Evolutionary conservation across 2,888 invertebrate genomes (phyloP).

Genomic region (Drosophila prostipennis): DNA sequence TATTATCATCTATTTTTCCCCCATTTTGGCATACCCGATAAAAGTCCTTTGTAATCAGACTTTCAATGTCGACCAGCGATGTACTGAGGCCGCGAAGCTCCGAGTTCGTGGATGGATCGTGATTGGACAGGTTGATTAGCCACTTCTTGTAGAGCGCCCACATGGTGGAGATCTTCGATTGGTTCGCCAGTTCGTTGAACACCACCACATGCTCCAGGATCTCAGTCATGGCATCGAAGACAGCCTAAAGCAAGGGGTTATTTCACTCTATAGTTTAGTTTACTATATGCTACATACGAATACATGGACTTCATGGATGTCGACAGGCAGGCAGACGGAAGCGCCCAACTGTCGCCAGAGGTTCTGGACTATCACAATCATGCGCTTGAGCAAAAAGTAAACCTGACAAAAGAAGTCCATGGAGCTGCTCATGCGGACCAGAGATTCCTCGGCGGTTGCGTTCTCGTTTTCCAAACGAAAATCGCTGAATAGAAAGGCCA

Average conservation of each 20-base stretch:
- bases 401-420: slow-evolving; percentile 88
- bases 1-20: no score
- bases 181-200: slow-evolving; percentile 84
- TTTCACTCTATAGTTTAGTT: no score
- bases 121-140: slow-evolving; percentile 88
- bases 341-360: slow-evolving; percentile 91
- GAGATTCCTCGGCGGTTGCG: slow-evolving; percentile 22
- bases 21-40: slow-evolving; percentile 45
- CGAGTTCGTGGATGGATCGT: slow-evolving; percentile 85
- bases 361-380: slow-evolving; percentile 89
- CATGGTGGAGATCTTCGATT: slow-evolving; percentile 85
- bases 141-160: slow-evolving; percentile 92
- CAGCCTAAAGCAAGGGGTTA: slow-evolving; percentile 55
- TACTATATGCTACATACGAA: slow-evolving; percentile 48
- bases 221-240: slow-evolving; percentile 87
- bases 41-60: slow-evolving; percentile 58
- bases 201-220: slow-evolving; percentile 88
- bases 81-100: slow-evolving; percentile 89
- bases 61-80: slow-evolving; percentile 87
- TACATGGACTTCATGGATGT: slow-evolving; percentile 50
- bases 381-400: slow-evolving; percentile 88
- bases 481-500: slow-evolving; percentile 82
- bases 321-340: slow-evolving; percentile 86
- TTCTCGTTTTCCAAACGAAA: slow-evolving; percentile 39
- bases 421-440: slow-evolving; percentile 85